phyloP scores from a whole-genome alignment of 2,113 vertebrate species.

The Bufo bufo region DNA sequence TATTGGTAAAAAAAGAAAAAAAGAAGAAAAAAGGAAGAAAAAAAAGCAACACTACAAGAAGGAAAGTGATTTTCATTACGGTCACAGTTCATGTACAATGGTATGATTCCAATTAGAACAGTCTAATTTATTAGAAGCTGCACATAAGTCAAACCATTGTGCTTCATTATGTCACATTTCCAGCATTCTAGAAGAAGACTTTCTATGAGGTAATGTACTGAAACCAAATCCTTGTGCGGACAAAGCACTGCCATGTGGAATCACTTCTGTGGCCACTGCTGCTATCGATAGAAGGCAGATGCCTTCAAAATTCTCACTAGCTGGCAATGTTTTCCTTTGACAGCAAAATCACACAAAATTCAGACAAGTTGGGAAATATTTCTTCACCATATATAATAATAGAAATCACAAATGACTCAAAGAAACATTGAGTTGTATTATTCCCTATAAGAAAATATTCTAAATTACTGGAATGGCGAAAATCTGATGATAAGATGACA shows the following conservation, averaged over 20 bases:
- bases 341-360: not conserved
- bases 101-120: conserved; percentile 58
- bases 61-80: not conserved
- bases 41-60: not conserved
- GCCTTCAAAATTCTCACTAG: not conserved
- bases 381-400: not conserved
- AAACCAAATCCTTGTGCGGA: not conserved
- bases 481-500: not conserved
- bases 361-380: not conserved
- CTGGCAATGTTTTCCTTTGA: not conserved
- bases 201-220: conserved; percentile 54
- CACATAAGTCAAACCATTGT: conserved; percentile 53
- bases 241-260: conserved; percentile 23
- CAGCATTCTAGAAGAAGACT: not conserved
- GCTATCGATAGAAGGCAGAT: conserved; percentile 14
- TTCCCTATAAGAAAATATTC: not conserved
- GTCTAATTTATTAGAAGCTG: conserved; percentile 56
- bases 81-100: not conserved
- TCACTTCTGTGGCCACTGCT: conserved; percentile 31
- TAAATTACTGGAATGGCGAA: not conserved
- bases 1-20: not conserved
- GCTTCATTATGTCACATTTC: conserved; percentile 8
- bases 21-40: not conserved
- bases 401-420: not conserved
- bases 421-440: not conserved